Evolutionary conservation across 2,888 invertebrate genomes (phyloP), one percentile per base, ranked within the genome.

Genomic region (Arge pagana): DNA sequence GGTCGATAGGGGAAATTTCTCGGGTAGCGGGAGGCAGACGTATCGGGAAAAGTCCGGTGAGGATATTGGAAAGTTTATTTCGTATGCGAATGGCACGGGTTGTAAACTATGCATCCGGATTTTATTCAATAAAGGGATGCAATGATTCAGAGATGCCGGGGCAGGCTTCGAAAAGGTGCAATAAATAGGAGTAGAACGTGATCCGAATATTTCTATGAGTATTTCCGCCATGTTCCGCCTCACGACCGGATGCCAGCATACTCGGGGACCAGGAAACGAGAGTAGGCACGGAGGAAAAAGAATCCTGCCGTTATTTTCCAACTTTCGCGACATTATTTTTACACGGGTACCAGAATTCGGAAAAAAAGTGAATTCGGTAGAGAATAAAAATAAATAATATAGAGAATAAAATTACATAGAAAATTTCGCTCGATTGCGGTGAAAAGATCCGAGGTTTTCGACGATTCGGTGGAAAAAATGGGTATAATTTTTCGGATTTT

Each of bases 161-260:
- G 53, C 59, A 64, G 57, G 64, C 63, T 64, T 54, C 62, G 64
- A 64, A 66, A 63, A 68, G 62, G 61, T 63, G 67, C 65, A 70
- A 70, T 70, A 68, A 68, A 70, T 67, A 68, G 66, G 60, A 60
- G 58, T 62, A 64, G 60, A 61, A 67, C 69, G 71, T 70, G 70
- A 64, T 52, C 52, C 62, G 65, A 67, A 71, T 70, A 53, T 48
- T 41, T 35, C 18, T n/a, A n/a, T n/a, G 19, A 23, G 49, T 16
- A 11, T 26, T n/a, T n/a, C 18, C 21, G 15, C 11, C 11, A 11
- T 33, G 33, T 33, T 33, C 8, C 15, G 11, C 33, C 11, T 13
- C 11, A 13, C 11, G 11, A 15, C 10, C 8, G 33, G 33, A 33
- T 33, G 33, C 33, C 15, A 15, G 15, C n/a, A n/a, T n/a, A n/a